These are phyloP conservation scores for Meda fulgida DNA, from an alignment of 2,797 vertebrate species.

Conservation along the genomic window DNA sequence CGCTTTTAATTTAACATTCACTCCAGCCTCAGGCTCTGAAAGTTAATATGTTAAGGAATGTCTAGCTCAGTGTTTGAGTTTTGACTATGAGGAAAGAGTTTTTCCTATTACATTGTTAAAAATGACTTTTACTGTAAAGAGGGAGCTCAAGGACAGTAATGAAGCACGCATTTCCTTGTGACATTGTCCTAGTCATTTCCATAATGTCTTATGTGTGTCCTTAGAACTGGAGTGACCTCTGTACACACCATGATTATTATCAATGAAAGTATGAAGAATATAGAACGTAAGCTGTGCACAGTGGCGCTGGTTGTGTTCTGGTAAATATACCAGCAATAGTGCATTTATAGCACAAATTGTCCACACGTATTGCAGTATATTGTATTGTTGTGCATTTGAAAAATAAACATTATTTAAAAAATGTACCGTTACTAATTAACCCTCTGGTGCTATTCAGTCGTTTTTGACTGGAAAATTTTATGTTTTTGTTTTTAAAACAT, in stretches of 20 bases:
- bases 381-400: background rate
- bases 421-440: background rate
- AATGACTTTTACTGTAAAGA: background rate
- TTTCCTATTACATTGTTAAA: constrained; percentile 10
- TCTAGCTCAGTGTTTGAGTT: background rate
- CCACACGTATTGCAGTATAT: background rate
- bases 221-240: background rate
- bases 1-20: background rate
- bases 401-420: background rate
- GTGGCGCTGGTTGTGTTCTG: background rate
- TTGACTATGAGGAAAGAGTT: background rate
- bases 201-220: background rate
- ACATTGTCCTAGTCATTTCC: background rate
- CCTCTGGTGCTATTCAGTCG: background rate
- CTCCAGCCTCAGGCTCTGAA: background rate
- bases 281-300: background rate
- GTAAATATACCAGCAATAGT: background rate
- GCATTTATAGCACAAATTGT: too few relatives aligned
- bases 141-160: background rate
- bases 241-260: background rate
- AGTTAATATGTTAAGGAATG: constrained; percentile 13
- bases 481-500: background rate
- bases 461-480: background rate
- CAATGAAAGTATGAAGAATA: background rate
- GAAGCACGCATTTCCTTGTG: background rate